Evolutionary conservation across 1,140 invertebrate genomes (phyloP).

Genomic region (Periplaneta americana): DNA sequence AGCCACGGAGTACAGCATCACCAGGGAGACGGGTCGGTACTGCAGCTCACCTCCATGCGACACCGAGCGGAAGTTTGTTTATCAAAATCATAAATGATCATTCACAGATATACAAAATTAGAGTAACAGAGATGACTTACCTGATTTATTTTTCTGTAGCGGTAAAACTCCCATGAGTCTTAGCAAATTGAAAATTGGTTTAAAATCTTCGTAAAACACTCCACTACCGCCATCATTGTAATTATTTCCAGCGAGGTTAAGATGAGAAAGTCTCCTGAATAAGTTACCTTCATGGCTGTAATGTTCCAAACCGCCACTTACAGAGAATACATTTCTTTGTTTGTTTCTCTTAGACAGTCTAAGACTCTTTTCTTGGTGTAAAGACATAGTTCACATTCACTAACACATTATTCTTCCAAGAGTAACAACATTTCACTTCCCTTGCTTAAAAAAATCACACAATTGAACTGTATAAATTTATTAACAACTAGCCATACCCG

Average conservation of each 20-base stretch:
- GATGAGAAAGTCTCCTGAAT: neutral
- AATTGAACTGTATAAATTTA: too few species aligned
- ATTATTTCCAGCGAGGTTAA: neutral
- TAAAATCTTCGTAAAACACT: neutral
- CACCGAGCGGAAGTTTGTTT: too few species aligned
- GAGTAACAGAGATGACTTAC: neutral
- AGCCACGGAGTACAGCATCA: neutral
- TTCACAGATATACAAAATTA: neutral
- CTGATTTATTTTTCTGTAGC: neutral
- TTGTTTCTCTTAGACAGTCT: neutral
- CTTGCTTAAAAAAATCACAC: too few species aligned
- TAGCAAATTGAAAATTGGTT: neutral
- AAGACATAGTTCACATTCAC: neutral
- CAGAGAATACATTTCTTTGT: neutral
- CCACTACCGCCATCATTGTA: neutral
- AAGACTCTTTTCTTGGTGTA: neutral
- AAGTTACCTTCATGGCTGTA: neutral
- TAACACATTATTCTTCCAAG: neutral
- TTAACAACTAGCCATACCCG: too few species aligned
- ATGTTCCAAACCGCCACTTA: neutral
- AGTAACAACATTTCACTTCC: neutral
- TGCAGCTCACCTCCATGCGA: neutral
- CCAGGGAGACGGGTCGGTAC: neutral
- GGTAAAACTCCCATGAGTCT: neutral
- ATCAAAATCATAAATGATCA: too few species aligned